Evolutionary conservation across 2,113 vertebrate genomes (phyloP).

Genomic region (Boleophthalmus pectinirostris): DNA sequence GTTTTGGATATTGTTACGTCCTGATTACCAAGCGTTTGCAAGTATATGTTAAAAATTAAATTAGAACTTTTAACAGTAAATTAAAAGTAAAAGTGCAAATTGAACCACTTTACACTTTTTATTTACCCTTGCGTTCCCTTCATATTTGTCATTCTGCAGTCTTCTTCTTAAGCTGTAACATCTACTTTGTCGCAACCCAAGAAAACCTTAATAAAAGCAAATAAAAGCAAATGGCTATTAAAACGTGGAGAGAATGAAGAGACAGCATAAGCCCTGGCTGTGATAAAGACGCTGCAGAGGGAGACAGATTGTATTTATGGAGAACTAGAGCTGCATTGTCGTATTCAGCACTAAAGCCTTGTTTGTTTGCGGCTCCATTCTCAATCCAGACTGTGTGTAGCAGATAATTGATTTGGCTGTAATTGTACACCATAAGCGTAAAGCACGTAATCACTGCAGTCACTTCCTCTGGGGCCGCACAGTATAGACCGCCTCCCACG

Average conservation of each 20-base stretch:
- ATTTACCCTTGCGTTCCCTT: not conserved
- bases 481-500: constrained; percentile 1
- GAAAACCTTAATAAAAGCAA: not conserved
- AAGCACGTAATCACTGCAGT: constrained; percentile 60
- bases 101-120: no score
- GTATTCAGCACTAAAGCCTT: constrained; percentile 38
- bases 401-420: constrained; percentile 59
- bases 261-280: not conserved
- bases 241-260: not conserved
- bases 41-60: no score
- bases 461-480: constrained; percentile 24
- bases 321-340: constrained; percentile 15
- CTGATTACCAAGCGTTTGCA: no score
- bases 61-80: no score
- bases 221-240: not conserved
- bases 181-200: not conserved
- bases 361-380: constrained; percentile 44
- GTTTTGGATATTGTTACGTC: no score
- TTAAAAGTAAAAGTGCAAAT: no score
- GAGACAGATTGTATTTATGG: constrained; percentile 9
- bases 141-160: not conserved
- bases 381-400: constrained; percentile 33
- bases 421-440: constrained; percentile 55
- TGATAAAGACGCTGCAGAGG: constrained; percentile 8
- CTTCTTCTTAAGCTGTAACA: not conserved